Evolutionary conservation across 2,888 invertebrate genomes (phyloP), one percentile per base, ranked within the genome.

Genomic region (Microplitis manilae): DNA sequence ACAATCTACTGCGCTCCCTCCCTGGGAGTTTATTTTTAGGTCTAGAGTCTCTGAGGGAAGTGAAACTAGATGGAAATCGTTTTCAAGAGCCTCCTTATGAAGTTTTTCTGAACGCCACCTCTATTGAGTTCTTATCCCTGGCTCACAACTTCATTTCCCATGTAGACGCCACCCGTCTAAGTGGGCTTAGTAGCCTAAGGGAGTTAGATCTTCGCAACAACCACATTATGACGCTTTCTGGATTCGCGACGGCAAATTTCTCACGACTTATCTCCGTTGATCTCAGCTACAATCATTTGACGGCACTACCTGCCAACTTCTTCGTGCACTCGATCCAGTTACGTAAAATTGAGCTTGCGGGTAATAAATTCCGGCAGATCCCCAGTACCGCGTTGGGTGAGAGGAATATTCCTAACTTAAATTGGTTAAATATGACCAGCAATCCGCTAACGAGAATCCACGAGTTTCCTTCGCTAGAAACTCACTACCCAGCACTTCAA

Each of bases 261-360:
- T 94, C 94, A 38, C 95, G 94, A 83, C 90, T 96, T 68, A 91
- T 94, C 50, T 93, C 93, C 8, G 93, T 96, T 77, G 95, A 96
- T 89, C 91, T 96, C 76, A 95, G 95, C 84, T 93, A 93, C 76
- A 96, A 96, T 88, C 91, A 93, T 82, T 88, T 96, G 81, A 93
- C 95, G 41, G 94, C 95, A 77, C 91, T 96, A 80, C 95, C 96
- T 41, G 94, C 94, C 30, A 96, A 96, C 89, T 96, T 96, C 90
- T 94, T 96, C 81, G 93, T 94, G 82, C 93, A 94, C 86, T 94
- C 95, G 7, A 91, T 93, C 78, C 92, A 94, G 67, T 89, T 96
- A 68, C 93, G 94, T 79, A 93, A 94, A 82, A 93, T 96, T 76
- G 96, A 96, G 87, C 89, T 96, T 79, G 95, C 96, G 0, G 92